phyloP scores from a whole-genome alignment of 2,113 vertebrate genomes.

The Cygnus buccinator region DNA sequence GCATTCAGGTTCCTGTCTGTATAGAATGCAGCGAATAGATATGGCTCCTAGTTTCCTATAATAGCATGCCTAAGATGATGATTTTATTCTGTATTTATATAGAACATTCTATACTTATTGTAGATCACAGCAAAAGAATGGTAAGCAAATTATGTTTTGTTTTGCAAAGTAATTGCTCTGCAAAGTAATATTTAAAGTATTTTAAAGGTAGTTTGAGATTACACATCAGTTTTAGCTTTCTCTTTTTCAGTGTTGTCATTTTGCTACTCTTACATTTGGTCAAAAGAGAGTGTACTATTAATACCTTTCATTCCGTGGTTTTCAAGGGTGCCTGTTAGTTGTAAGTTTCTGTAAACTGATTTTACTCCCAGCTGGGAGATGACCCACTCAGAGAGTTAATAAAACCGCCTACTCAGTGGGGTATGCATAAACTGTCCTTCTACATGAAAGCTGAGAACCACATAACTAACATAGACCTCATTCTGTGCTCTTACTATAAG shows the following conservation, averaged over 20 bases:
- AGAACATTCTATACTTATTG: too few relatives aligned
- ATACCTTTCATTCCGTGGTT: background rate
- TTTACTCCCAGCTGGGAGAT: background rate
- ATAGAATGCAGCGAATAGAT: background rate
- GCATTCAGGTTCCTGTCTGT: background rate
- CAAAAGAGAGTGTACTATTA: background rate
- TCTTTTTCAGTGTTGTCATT: background rate
- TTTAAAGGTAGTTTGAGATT: background rate
- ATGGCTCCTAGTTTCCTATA: background rate
- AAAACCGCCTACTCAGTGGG: background rate
- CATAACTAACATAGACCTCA: background rate
- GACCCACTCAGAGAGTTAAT: background rate
- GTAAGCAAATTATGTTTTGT: background rate
- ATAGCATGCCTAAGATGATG: background rate
- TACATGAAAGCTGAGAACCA: background rate
- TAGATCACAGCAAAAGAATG: background rate
- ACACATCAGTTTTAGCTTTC: background rate
- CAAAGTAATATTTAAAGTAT: background rate
- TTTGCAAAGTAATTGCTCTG: background rate
- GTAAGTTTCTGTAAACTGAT: background rate
- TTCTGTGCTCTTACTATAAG: background rate
- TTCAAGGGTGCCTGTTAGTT: background rate
- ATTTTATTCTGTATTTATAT: background rate
- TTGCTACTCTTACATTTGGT: background rate
- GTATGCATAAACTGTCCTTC: background rate